A percentile compares a stretch with the other conserved stretches of the same genome.
These are phyloP conservation scores for Chondrilla cf. caribensis DNA, from an alignment of 37 sponge, comb jelly and placozoan species.

Conservation along the genomic window DNA sequence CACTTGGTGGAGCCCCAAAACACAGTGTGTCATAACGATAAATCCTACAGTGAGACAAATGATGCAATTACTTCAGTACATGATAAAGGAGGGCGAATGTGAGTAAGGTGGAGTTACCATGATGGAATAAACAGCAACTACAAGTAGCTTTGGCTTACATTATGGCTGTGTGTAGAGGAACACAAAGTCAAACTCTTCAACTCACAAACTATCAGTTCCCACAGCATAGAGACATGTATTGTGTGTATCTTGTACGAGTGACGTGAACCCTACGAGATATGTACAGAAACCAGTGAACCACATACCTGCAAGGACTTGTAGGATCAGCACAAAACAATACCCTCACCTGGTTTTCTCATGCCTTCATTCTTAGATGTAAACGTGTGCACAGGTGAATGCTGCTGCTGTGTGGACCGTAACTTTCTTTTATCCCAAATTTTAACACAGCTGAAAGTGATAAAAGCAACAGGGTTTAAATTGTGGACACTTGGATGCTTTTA, in stretches of 20 bases:
- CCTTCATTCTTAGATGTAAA: no score
- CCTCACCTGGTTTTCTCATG: neutral
- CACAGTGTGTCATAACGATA: slow-evolving; percentile 42
- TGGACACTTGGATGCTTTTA: no score
- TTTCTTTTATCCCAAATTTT: slow-evolving; percentile 74
- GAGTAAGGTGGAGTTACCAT: no score
- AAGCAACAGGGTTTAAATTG: no score
- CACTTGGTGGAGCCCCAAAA: slow-evolving; percentile 29
- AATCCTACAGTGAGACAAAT: slow-evolving; percentile 23
- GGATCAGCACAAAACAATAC: neutral
- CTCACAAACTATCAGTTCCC: slow-evolving; percentile 64
- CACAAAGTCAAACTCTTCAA: neutral
- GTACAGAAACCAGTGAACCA: neutral
- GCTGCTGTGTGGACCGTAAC: neutral
- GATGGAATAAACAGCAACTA: no score
- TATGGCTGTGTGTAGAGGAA: neutral
- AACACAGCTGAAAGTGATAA: slow-evolving; percentile 34
- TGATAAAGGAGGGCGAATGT: no score
- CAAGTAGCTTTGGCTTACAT: no score
- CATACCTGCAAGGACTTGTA: neutral
- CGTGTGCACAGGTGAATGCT: no score
- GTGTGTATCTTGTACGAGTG: slow-evolving; percentile 47
- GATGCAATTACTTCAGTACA: no score
- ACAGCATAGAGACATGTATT: slow-evolving; percentile 45
- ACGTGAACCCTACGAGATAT: slow-evolving; percentile 50